These are phyloP conservation scores for Hyperoplus immaculatus DNA, from an alignment of 2,797 vertebrate species.

Conservation along the genomic window DNA sequence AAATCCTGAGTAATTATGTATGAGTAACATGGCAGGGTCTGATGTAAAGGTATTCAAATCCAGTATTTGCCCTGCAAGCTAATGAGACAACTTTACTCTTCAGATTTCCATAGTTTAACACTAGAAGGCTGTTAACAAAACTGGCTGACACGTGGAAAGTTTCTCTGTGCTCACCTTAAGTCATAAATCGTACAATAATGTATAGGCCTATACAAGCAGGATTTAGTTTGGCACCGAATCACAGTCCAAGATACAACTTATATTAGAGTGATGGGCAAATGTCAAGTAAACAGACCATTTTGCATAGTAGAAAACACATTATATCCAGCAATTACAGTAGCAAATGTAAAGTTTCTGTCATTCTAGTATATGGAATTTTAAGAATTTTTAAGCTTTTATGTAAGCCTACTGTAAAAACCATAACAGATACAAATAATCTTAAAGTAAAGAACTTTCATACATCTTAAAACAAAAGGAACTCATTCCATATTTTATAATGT, in stretches of 20 bases:
- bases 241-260: background rate
- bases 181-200: background rate
- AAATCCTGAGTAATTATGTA: slow-evolving; percentile 9
- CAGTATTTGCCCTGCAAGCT: background rate
- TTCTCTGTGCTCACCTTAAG: slow-evolving; percentile 13
- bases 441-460: background rate
- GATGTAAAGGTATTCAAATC: background rate
- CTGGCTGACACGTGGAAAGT: background rate
- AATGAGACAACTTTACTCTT: background rate
- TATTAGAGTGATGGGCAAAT: background rate
- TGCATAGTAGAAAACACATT: no score
- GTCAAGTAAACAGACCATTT: background rate
- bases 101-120: slow-evolving; percentile 20
- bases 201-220: slow-evolving; percentile 12
- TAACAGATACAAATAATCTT: background rate
- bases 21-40: slow-evolving; percentile 7
- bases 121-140: slow-evolving; percentile 3
- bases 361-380: background rate
- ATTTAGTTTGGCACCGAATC: background rate
- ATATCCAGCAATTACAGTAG: background rate
- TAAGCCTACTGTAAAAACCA: background rate
- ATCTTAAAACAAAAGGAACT: slow-evolving; percentile 8
- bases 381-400: background rate
- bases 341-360: background rate
- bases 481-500: background rate